Conservation (phyloP, 2,113 vertebrate species). For the Toxotes jaculatrix region DNA sequence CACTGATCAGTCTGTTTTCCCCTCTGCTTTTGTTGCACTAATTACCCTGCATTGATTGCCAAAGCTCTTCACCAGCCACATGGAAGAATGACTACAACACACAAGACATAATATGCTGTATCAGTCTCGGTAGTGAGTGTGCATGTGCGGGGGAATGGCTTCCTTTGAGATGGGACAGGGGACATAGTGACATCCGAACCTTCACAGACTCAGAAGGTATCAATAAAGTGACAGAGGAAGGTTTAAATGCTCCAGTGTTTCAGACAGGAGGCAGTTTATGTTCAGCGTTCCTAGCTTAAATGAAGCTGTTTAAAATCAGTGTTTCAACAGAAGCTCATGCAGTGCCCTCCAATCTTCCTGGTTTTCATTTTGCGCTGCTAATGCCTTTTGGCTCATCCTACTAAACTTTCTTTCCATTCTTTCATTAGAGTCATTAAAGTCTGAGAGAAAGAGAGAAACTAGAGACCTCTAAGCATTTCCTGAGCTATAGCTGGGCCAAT, state of each 20-base stretch:
- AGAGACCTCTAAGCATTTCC: constrained; percentile 60
- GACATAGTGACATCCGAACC: background rate
- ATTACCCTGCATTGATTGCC: constrained; percentile 9
- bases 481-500: constrained; percentile 13
- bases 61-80: constrained; percentile 31
- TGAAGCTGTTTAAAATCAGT: constrained; percentile 4
- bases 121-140: constrained; percentile 39
- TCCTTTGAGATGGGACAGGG: constrained; percentile 28
- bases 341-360: constrained; percentile 5
- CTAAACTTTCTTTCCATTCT: constrained; percentile 27
- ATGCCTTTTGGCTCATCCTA: constrained; percentile 41
- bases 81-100: constrained; percentile 23
- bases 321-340: constrained; percentile 1
- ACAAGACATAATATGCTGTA: constrained; percentile 7
- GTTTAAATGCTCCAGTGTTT: background rate
- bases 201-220: constrained; percentile 9
- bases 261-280: constrained; percentile 4
- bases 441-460: constrained; percentile 25
- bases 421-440: constrained; percentile 48
- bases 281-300: background rate
- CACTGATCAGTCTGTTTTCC: constrained; percentile 29
- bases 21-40: constrained; percentile 40
- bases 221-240: background rate
- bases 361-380: background rate
- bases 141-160: constrained; percentile 18